A percentile compares a stretch with the other conserved stretches of the same genome.
Evolutionary conservation across 1,140 invertebrate genomes (phyloP).

Genomic region (Riptortus pedestris): DNA sequence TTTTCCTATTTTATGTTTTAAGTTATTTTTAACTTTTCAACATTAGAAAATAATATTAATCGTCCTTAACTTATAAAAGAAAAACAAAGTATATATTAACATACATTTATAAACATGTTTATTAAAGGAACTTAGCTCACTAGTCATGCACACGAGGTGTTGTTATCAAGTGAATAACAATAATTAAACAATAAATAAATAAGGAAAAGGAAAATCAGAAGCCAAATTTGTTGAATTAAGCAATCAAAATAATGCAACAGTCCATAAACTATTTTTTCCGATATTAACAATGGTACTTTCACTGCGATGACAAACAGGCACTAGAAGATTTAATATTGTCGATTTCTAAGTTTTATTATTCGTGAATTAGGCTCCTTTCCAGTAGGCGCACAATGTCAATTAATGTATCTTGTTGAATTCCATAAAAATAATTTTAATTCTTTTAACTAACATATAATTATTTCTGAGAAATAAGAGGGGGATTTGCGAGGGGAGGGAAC

Average conservation of each 20-base stretch:
- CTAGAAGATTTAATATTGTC: too few species aligned
- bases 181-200: not conserved
- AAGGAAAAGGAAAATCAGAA: not conserved
- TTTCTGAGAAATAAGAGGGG: not conserved
- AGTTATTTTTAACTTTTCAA: not conserved
- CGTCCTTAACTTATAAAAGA: not conserved
- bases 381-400: not conserved
- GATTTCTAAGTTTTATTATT: not conserved
- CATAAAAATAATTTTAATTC: not conserved
- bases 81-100: not conserved
- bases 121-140: constrained; percentile 8
- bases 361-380: not conserved
- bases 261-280: not conserved
- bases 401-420: too few species aligned
- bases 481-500: not conserved
- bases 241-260: not conserved
- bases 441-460: not conserved
- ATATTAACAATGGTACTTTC: not conserved
- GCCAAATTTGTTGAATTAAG: not conserved
- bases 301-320: not conserved
- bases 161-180: not conserved
- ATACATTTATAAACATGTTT: not conserved
- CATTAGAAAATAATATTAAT: constrained; percentile 1
- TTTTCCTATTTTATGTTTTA: not conserved
- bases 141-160: constrained; percentile 7